Evolutionary conservation across 2,888 invertebrate species (phyloP).

Genomic region (Liodrosophila aerea): DNA sequence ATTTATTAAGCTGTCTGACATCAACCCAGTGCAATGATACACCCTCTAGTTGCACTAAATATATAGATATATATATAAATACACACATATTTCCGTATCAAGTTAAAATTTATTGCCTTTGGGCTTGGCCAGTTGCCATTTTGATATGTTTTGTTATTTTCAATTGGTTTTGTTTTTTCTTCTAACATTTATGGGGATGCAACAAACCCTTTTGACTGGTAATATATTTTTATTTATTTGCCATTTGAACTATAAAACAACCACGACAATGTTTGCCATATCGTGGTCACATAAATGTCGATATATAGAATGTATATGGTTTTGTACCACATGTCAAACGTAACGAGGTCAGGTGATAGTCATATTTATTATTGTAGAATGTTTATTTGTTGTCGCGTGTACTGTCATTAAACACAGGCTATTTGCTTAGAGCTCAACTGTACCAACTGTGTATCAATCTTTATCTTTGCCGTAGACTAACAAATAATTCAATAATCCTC

Average conservation of each 20-base stretch:
- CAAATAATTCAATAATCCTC: constrained; percentile 1
- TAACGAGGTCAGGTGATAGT: constrained; percentile 28
- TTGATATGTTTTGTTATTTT: constrained; percentile 15
- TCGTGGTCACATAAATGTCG: constrained; percentile 58
- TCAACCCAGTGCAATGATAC: no score
- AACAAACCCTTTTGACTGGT: constrained; percentile 5
- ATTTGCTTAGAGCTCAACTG: constrained; percentile 50
- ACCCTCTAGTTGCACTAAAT: no score
- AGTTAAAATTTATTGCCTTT: constrained; percentile 30
- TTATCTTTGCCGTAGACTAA: background rate
- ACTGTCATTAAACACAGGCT: constrained; percentile 35
- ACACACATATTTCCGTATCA: no score
- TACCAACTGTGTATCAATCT: constrained; percentile 2
- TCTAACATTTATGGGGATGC: constrained; percentile 36
- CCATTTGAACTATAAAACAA: constrained; percentile 61
- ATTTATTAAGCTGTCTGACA: no score
- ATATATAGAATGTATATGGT: constrained; percentile 5
- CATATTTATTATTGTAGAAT: constrained; percentile 31
- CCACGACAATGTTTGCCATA: constrained; percentile 62
- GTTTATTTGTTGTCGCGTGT: background rate
- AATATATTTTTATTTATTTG: constrained; percentile 64
- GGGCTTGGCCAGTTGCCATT: constrained; percentile 48
- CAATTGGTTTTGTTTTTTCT: constrained; percentile 46
- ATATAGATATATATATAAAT: no score
- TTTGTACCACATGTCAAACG: constrained; percentile 58